phyloP scores from a whole-genome alignment of 2,797 vertebrate species.

The Natrix natrix region DNA sequence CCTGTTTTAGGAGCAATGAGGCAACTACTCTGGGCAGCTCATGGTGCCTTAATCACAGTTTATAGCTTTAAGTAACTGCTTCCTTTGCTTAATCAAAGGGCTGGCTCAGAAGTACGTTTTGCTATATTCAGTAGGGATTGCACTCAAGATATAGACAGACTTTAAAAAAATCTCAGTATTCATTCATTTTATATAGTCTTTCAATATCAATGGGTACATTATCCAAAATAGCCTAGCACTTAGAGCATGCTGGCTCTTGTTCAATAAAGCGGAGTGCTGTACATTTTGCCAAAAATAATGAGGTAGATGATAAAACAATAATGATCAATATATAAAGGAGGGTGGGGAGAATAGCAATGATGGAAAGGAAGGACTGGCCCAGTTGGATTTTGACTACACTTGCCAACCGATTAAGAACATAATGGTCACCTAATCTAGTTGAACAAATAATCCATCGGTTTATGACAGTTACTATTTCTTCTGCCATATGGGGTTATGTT shows the following conservation, averaged over 20 bases:
- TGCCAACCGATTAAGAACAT: not conserved
- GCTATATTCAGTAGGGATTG: not conserved
- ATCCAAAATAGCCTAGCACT: not conserved
- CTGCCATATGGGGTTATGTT: not conserved
- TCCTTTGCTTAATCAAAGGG: not conserved
- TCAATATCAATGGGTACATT: not conserved
- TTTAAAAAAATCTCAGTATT: not conserved
- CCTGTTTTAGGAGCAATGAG: not conserved
- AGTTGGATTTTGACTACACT: not conserved
- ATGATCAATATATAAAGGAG: not conserved
- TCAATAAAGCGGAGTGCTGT: not conserved
- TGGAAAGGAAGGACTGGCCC: not conserved
- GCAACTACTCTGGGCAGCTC: not conserved
- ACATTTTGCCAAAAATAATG: not conserved
- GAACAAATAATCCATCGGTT: not conserved
- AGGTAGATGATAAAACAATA: not conserved
- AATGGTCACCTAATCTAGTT: not conserved
- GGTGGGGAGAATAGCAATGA: not conserved
- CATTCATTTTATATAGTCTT: not conserved
- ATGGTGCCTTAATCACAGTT: not conserved
- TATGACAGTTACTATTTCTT: not conserved
- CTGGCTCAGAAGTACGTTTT: not conserved
- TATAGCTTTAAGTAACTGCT: not conserved
- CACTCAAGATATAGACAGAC: not conserved
- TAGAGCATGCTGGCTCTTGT: not conserved